These are phyloP conservation scores for Sebastes paucispinis DNA, from an alignment of 2,797 vertebrate genomes.

Conservation along the genomic window DNA sequence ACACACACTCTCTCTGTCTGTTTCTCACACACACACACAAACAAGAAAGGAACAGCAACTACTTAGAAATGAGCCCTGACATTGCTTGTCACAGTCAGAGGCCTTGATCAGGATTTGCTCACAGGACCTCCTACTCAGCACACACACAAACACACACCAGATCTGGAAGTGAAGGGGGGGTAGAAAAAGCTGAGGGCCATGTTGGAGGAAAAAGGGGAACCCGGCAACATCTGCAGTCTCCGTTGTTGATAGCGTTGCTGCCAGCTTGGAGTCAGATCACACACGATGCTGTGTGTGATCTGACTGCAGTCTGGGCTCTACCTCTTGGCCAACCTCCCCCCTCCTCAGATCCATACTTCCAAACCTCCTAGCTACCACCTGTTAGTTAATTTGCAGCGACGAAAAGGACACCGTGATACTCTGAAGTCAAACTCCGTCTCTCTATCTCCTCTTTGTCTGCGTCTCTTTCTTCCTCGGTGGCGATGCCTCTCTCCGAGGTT, in stretches of 20 bases:
- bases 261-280: slow-evolving; percentile 88
- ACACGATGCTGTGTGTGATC: slow-evolving; percentile 24
- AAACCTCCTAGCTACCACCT: slow-evolving; percentile 86
- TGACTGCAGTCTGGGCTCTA: slow-evolving; percentile 78
- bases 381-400: slow-evolving; percentile 82
- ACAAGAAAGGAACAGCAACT: slow-evolving; percentile 66
- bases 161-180: slow-evolving; percentile 24
- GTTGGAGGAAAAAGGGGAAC: slow-evolving; percentile 82
- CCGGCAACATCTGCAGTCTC: slow-evolving; percentile 87
- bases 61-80: slow-evolving; percentile 72
- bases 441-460: slow-evolving; percentile 43
- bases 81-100: slow-evolving; percentile 76
- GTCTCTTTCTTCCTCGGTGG: slow-evolving; percentile 25
- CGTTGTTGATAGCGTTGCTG: slow-evolving; percentile 83
- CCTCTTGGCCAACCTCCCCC: slow-evolving; percentile 80
- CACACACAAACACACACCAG: slow-evolving; percentile 52
- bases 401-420: slow-evolving; percentile 79
- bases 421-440: slow-evolving; percentile 72
- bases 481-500: slow-evolving; percentile 44
- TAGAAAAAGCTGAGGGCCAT: slow-evolving; percentile 81
- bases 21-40: slow-evolving; percentile 36
- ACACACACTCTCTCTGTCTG: slow-evolving; percentile 36
- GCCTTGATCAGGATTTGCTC: slow-evolving; percentile 78
- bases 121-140: slow-evolving; percentile 74
- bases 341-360: slow-evolving; percentile 82